Percentiles rank a stretch among this genome's conserved stretches.
Conservation (phyloP, 30 jellyfish, hydroid and myxozoan genomes). For the Aurelia aurita complex sp. Pacific region DNA sequence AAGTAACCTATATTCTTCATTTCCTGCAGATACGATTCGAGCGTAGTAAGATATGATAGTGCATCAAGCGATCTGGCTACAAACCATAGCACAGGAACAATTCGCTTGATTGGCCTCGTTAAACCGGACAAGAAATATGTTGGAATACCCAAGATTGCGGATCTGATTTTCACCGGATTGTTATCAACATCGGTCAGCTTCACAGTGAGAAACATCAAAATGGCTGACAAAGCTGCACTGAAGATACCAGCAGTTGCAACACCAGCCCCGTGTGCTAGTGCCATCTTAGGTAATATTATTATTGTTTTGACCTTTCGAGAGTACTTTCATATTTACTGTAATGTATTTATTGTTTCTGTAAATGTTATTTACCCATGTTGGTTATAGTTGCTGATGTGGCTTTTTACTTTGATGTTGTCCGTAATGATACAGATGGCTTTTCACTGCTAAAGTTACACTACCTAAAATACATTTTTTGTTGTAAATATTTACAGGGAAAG, state of each 20-base stretch:
- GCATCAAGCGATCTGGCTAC: conserved; percentile 33
- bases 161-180: conserved; percentile 59
- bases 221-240: conserved; percentile 71
- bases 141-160: conserved; percentile 80
- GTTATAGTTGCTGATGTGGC: too few species aligned
- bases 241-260: conserved; percentile 42
- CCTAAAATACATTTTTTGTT: too few species aligned
- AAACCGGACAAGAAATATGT: neutral
- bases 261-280: conserved; percentile 50
- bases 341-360: too few species aligned
- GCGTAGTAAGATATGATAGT: conserved; percentile 35
- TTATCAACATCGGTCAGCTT: conserved; percentile 19
- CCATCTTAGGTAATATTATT: conserved; percentile 1
- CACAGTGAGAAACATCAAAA: conserved; percentile 2
- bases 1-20: neutral
- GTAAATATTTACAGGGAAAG: too few species aligned
- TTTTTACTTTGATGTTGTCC: too few species aligned
- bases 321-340: too few species aligned
- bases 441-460: too few species aligned
- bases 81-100: conserved; percentile 13
- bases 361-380: too few species aligned
- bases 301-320: too few species aligned
- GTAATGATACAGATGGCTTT: too few species aligned
- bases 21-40: conserved; percentile 25
- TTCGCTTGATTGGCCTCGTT: conserved; percentile 67